Base-by-base conservation (phyloP, 2,888 invertebrate genomes). In the Macrophya annulata region DNA sequence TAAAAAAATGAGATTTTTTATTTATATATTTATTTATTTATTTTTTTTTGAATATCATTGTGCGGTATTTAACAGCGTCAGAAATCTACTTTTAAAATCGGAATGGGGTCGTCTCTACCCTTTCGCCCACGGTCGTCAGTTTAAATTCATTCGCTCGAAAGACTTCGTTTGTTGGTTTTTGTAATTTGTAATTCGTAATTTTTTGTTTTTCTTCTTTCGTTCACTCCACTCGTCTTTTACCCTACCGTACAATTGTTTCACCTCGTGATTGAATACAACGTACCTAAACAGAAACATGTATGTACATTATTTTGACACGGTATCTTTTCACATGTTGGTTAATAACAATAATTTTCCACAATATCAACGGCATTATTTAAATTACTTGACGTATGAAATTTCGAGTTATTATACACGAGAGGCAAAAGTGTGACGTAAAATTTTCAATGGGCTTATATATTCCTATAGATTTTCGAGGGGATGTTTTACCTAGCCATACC, bases 1-100 rank as follows among this genome's bases (percentile, higher is more conserved):
- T 43, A 9, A n/a, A n/a, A 31, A 76, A 25, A 76, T 1, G 15
- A 15, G 21, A 40, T 76, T 25, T 65, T 65, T 31, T n/a, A n/a
- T n/a, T n/a, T n/a, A n/a, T n/a, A n/a, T n/a, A n/a, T n/a, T n/a
- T n/a, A n/a, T n/a, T n/a, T n/a, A n/a, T n/a, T n/a, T n/a, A n/a
- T 31, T 31, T 31, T 31, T 31, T 1, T 31, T 31, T 43, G 15
- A n/a, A 72, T n/a, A 40, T 43, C 43, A n/a, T 62, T 17, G 43
- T 10, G 71, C 37, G 21, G 43, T 43, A n/a, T 72, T 43, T 43
- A 37, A 72, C 40, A 40, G 71, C 40, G 6, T 72, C 9, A 17
- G 43, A 72, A 72, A 72, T 40, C 9, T 17, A 43, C 40, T 72
- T 40, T 72, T 10, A 17, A 72, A 72, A 72, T 72, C 43, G 8